Percentiles rank a stretch among this genome's conserved stretches.
These are phyloP conservation scores for Pogona vitticeps DNA, from an alignment of 2,113 vertebrate species.

Conservation along the genomic window DNA sequence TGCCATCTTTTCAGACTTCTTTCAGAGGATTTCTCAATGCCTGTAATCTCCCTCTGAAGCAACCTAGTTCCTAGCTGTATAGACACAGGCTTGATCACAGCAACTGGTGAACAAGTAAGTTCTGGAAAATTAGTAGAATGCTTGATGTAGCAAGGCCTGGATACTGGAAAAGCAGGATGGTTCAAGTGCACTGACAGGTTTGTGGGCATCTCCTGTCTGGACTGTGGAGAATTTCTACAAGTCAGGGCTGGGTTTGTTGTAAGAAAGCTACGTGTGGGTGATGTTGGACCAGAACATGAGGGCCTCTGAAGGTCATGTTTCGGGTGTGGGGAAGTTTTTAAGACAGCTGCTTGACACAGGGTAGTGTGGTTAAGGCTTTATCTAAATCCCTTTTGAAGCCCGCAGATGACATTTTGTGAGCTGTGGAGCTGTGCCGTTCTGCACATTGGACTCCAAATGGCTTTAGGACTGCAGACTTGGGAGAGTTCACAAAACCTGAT, in stretches of 20 bases:
- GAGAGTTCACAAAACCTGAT: not conserved
- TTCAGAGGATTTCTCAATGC: not conserved
- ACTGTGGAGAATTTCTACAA: constrained; percentile 12
- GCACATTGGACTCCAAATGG: fast-evolving
- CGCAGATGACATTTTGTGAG: not conserved
- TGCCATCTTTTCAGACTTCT: not conserved
- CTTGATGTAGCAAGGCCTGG: constrained; percentile 16
- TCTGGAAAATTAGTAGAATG: constrained; percentile 18
- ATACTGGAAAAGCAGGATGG: constrained; percentile 28
- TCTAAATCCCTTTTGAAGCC: constrained; percentile 1
- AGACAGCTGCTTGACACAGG: constrained; percentile 6
- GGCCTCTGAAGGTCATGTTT: constrained; percentile 35
- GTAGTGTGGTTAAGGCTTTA: not conserved
- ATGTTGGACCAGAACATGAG: constrained; percentile 27
- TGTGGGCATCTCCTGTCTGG: constrained; percentile 23
- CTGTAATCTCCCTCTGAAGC: not conserved
- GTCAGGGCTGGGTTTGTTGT: constrained; percentile 18
- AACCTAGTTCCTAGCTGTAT: not conserved
- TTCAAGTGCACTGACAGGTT: constrained; percentile 14
- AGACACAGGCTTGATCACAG: not conserved
- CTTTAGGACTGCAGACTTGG: not conserved
- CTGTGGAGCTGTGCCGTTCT: not conserved
- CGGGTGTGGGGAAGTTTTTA: constrained; percentile 9
- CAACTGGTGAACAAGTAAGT: not conserved
- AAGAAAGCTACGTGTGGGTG: constrained; percentile 15